Base-by-base conservation (phyloP, 1,140 invertebrate species). In the Nasonia longicornis region DNA sequence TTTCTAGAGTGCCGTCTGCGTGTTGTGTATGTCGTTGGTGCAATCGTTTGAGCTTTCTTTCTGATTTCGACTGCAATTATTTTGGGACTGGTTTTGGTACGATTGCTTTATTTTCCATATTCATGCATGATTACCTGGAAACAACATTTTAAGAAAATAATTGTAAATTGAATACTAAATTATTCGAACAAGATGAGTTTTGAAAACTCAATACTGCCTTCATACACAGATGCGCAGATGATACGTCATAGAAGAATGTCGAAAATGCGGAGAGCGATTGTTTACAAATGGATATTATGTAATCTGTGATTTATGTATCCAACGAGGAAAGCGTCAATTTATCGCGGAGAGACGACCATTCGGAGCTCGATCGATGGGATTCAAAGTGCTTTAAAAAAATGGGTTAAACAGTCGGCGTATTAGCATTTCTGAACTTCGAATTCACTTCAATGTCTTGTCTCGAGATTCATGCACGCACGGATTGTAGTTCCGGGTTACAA, bases 241-340 rank as follows among this genome's bases (percentile, higher is more conserved):
- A 58, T n/a, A 58, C 16, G 16, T 58, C 52, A 31, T 20, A 14
- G 35, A 38, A 38, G 16, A 42, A 45, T 70, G 10, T 67, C 3
- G 12, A 71, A 70, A 73, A 63, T 42, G 14, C 45, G 38, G 42
- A 73, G 6, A 45, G 29, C 22, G 22, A 64, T 79, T 70, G 2
- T 22, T 58, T 63, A 71, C n/a, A 14, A 79, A 7, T 66, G 72
- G 20, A 80, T 69, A 75, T 48, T 67, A 48, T 52, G 22, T 67
- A 74, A 80, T 69, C 63, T 80, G 72, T 80, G 79, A 80, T 80
- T 75, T 52, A 69, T 48, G 35, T 69, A 31, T 66, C 12, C 31
- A 45, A 64, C 4, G 35, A 71, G 29, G 22, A 67, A 42, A 67
- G 38, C 48, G 26, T 48, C 42, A 52, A 16, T 45, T 67, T 29